These are phyloP conservation scores for Litocranius walleri DNA, from an alignment of 2,113 vertebrate genomes.

Conservation along the genomic window DNA sequence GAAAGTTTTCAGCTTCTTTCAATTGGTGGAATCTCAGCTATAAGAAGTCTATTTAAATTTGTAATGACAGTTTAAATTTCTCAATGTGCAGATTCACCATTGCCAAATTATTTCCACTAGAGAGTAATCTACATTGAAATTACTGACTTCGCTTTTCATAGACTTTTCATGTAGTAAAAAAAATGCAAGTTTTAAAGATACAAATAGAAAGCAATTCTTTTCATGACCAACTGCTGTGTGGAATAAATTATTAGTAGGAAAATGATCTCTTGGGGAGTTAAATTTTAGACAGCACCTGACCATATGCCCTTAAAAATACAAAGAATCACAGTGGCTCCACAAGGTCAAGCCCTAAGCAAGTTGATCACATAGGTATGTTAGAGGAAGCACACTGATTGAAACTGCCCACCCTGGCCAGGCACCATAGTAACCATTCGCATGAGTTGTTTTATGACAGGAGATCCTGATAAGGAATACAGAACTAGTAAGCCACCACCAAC, in stretches of 20 bases:
- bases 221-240: neutral
- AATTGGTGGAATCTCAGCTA: neutral
- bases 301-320: neutral
- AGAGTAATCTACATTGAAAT: neutral
- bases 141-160: neutral
- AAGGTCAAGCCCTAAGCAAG: neutral
- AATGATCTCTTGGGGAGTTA: neutral
- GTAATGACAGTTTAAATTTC: constrained; percentile 20
- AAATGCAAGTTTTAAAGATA: neutral
- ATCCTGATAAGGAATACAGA: too few species aligned
- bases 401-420: too few species aligned
- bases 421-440: too few species aligned
- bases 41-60: constrained; percentile 49
- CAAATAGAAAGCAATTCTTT: neutral
- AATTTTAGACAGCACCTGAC: neutral
- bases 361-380: neutral
- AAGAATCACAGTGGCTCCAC: neutral
- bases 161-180: neutral
- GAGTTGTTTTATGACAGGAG: too few species aligned
- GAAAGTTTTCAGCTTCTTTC: constrained; percentile 23
- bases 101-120: neutral
- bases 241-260: neutral
- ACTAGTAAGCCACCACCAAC: too few species aligned
- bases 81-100: constrained; percentile 12
- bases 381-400: too few species aligned